Evolutionary conservation across 2,888 invertebrate species (phyloP).

Genomic region (Eupelmus urozonus): DNA sequence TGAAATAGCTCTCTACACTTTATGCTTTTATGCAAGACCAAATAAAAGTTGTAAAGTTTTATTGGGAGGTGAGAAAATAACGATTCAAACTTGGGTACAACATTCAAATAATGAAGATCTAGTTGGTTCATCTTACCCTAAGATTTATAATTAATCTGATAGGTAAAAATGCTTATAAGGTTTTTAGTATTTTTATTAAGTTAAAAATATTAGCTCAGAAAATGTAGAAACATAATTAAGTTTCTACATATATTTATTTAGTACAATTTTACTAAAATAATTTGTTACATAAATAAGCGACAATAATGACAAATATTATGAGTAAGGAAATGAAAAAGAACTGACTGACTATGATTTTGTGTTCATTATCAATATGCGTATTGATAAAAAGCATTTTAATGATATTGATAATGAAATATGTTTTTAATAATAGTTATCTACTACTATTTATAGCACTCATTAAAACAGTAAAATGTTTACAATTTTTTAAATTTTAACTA

Average conservation of each 20-base stretch:
- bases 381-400: conserved; percentile 56
- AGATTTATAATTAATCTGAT: conserved; percentile 46
- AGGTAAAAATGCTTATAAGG: background rate
- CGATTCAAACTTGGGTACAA: conserved; percentile 74
- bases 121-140: conserved; percentile 53
- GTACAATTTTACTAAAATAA: conserved; percentile 46
- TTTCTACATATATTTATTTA: conserved; percentile 45
- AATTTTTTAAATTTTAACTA: background rate
- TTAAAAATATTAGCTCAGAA: conserved; percentile 28
- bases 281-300: conserved; percentile 22
- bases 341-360: conserved; percentile 56
- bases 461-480: conserved; percentile 10
- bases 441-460: conserved; percentile 11
- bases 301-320: conserved; percentile 38
- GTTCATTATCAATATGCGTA: conserved; percentile 59
- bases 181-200: conserved; percentile 10
- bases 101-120: conserved; percentile 46
- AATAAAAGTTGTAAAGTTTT: conserved; percentile 76
- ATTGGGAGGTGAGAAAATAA: conserved; percentile 73
- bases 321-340: conserved; percentile 46
- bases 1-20: conserved; percentile 80
- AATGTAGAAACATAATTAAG: conserved; percentile 16
- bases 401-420: conserved; percentile 54
- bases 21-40: conserved; percentile 79
- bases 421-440: conserved; percentile 38